Base-by-base conservation (phyloP, 2,113 vertebrate species). In the Eubucco bourcierii region DNA sequence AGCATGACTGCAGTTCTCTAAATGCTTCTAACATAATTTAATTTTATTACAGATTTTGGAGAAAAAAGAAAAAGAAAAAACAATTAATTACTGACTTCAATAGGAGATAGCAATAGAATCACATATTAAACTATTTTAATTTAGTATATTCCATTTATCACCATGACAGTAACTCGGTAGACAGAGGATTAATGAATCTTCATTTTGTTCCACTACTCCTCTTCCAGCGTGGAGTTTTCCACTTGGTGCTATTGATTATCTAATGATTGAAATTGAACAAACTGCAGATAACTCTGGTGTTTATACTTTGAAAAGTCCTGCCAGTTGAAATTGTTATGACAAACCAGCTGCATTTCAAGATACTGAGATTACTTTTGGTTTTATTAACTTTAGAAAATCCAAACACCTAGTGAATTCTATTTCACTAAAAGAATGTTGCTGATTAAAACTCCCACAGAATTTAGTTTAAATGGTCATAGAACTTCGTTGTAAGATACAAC, bases 401-500 rank as follows among this genome's bases (percentile, higher is more conserved):
- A 97, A 96, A 90, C 12, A 72, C 53, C 93, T 37, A 87, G 64
- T 92, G 59, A 90, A 93, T 92, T 97, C 80, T 55, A 72, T 90
- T 94, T 97, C 84, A 88, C 53, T 92, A 84, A 70, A 95, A 94
- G 91, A 92, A 93, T 78, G 55, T 81, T 85, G 72, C 85, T 95
- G 65, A 64, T 87, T 92, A 75, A 33, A 81, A 75, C 33, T 87
- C 81, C 34, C 84, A 75, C 67, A 92, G 78, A 96, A 92, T 97
- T 97, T 87, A 75, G 84, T 90, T 95, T 52, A 96, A 95, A 70
- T 24, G 87, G 52, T 95, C 90, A 90, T 91, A 97, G 95, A 94
- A 75, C 94, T 95, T 95, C 95, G 91, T 95, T 84, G 89, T 96
- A 55, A 97, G 93, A 92, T 92, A 96, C 88, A 95, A 92, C 67